Evolutionary conservation across 2,113 vertebrate genomes (phyloP).

Genomic region (Todiramphus saurophagus): DNA sequence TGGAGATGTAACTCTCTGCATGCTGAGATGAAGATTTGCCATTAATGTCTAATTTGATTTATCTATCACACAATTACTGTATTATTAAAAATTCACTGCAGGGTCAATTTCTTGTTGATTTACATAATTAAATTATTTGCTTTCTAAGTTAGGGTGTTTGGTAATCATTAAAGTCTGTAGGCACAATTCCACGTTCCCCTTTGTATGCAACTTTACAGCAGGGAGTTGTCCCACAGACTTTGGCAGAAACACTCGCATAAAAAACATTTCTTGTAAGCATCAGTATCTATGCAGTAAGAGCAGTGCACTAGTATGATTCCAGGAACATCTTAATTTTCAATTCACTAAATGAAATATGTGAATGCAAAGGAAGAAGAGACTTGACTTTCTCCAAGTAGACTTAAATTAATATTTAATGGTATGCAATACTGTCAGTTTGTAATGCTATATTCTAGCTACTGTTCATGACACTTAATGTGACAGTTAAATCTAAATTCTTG

Average conservation of each 20-base stretch:
- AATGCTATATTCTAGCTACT: neutral
- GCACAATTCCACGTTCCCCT: neutral
- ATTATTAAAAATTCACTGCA: slow-evolving; percentile 70
- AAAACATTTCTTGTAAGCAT: neutral
- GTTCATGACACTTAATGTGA: neutral
- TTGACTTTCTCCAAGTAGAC: neutral
- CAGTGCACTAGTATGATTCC: neutral
- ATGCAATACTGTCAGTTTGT: neutral
- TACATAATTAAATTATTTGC: slow-evolving; percentile 63
- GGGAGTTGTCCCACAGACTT: neutral
- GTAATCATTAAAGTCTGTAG: neutral
- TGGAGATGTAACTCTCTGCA: slow-evolving; percentile 33
- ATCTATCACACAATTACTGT: slow-evolving; percentile 64
- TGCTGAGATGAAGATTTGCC: slow-evolving; percentile 52
- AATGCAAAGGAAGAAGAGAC: neutral
- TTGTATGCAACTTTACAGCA: neutral
- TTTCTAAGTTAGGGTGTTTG: slow-evolving; percentile 7
- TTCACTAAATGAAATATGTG: neutral
- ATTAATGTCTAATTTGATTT: slow-evolving; percentile 67
- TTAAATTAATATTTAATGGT: neutral
- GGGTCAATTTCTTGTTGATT: slow-evolving; percentile 65
- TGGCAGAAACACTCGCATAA: neutral
- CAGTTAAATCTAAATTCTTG: slow-evolving; percentile 5
- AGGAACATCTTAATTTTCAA: neutral
- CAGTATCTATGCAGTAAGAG: neutral